Evolutionary conservation across 2,113 vertebrate species (phyloP), one percentile per base, ranked within the genome.

Genomic region (Ochotona curzoniae): DNA sequence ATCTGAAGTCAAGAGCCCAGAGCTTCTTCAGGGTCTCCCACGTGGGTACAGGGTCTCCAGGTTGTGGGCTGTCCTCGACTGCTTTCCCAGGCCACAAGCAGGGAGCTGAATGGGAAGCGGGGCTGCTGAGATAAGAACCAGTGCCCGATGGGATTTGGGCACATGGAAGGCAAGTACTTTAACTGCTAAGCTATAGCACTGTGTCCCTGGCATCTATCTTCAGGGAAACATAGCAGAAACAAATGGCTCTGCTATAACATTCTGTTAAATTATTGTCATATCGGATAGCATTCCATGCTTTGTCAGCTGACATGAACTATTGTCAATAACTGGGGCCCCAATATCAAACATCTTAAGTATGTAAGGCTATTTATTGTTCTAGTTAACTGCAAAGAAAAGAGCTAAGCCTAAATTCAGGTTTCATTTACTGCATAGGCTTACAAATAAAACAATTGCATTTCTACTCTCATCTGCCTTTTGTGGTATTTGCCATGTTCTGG

Each of bases 391-490:
- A 75, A 69, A 75, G 51, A 70, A 30, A 82, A 61, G 28, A 91
- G 51, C 54, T 54, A 83, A 44, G 75, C 44, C 13, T 30, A 57
- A 7, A 11, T 84, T 83, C 67, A 5, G 25, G 57, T 67, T n/a
- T 89, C 64, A 35, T 87, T 91, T 87, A 64, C 70, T 83, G 83
- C 8, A 54, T 71, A 89, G 83, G 64, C 25, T 73, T 87, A 70
- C 66, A 28, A n/a, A 21, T 67, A 89, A 2, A 74, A 67, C n/a
- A 84, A 23, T 84, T 70, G 81, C 38, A 44, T 44, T 44, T 44
- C 38, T 44, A 44, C 38, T 44, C 38, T 44, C 38, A 44, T 44
- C 4, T 44, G 38, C 38, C 38, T 44, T 44, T 44, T 44, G 38
- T 44, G 38, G 38, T 44, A 44, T 44, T 44, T 44, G 38, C 38